Conservation (phyloP, 1,140 invertebrate genomes). For the Adoxophyes honmai region DNA sequence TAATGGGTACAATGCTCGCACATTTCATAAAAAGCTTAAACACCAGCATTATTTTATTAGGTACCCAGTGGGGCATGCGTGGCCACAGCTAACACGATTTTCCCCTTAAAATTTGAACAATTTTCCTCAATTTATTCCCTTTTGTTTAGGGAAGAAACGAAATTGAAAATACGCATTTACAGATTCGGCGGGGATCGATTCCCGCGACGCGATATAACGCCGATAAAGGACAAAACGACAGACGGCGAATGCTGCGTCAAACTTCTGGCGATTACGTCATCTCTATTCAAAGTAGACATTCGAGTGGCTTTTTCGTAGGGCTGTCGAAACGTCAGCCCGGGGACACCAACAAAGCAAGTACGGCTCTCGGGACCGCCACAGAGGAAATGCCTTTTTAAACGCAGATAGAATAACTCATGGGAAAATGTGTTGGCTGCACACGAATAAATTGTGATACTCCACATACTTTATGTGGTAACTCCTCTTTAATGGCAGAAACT, state of each 20-base stretch:
- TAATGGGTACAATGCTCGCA: not conserved
- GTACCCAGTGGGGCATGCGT: no score
- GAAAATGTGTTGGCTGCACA: no score
- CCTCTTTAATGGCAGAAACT: not conserved
- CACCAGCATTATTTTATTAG: no score
- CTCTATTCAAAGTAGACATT: conserved; percentile 56
- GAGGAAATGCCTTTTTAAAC: no score
- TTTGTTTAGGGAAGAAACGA: no score
- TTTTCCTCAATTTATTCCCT: no score
- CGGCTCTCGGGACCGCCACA: not conserved
- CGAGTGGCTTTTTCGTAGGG: conserved; percentile 25
- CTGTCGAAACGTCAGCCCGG: conserved; percentile 21
- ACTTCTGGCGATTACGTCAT: conserved; percentile 49
- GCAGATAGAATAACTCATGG: no score
- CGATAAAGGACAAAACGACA: conserved; percentile 32
- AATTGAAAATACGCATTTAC: no score
- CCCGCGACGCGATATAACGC: conserved; percentile 21
- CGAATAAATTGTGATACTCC: not conserved
- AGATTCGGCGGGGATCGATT: not conserved
- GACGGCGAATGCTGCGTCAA: conserved; percentile 34
- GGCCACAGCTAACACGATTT: no score
- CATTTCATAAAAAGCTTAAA: no score
- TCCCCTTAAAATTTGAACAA: no score
- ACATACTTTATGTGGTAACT: not conserved
- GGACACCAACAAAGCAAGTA: not conserved